Base-by-base conservation (phyloP, 2,113 vertebrate species). In the Paracanthobrama guichenoti region DNA sequence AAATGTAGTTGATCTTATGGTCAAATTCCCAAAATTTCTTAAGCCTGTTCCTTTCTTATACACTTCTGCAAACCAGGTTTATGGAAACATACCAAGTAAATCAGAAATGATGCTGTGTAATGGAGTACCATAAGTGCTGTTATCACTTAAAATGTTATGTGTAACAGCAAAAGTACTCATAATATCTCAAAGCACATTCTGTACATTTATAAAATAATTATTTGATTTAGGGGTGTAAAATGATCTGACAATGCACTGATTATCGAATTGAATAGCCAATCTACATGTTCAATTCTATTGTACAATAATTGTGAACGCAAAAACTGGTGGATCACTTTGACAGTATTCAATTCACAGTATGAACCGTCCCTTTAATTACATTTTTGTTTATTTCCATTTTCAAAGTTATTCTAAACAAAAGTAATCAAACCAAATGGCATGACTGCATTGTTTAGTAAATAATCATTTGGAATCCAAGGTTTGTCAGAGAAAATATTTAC, bases 11-110 rank as follows among this genome's bases (percentile, higher is more conserved):
- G 0, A 53, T 20, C 53, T 8, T 55, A 20, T 8, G 53, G 53
- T 55, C 53, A 55, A 26, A 48, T 74, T 74, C n/a, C 24, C n/a
- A 28, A 11, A 24, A 16, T 42, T 59, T 59, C 22, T 46, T 24
- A 72, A 24, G 11, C 42, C 31, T 4, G 50, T 39, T 24, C 22
- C 53, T 44, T 60, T 72, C 69, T 73, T 71, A 71, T 42, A 48
- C 57, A 79, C 46, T 78, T 42, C 53, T 79, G 16, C 39, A 46
- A 79, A 64, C 39, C 57, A 79, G 10, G 39, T 62, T 42, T 26
- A 78, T 59, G 31, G 26, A 59, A 59, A 79, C 28, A 62, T 72
- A 42, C 39, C 67, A 60, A 78, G 57, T 46, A 46, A 64, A 79
- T 16, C 7, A 64, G n/a, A n/a, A 22, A 22, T 22, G 1, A 2